phyloP scores from a whole-genome alignment of 2,797 vertebrate species.

The Thripadectes ignobilis region DNA sequence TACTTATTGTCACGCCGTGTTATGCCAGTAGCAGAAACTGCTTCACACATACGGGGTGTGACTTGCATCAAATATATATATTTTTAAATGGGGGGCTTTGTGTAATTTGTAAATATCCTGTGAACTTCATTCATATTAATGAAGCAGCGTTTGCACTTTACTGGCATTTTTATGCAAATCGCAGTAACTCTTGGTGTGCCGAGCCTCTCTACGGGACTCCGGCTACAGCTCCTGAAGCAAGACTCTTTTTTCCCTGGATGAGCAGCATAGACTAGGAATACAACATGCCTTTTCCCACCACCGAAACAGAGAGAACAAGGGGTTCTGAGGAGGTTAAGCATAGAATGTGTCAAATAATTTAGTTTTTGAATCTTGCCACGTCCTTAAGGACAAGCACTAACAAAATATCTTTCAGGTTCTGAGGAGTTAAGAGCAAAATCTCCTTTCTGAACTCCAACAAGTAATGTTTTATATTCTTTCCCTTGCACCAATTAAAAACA shows the following conservation, averaged over 20 bases:
- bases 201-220: background rate
- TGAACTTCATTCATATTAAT: slow-evolving; percentile 61
- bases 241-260: background rate
- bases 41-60: slow-evolving; percentile 10
- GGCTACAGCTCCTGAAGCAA: background rate
- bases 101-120: slow-evolving; percentile 56
- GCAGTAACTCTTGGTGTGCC: slow-evolving; percentile 13
- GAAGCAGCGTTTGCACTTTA: slow-evolving; percentile 13
- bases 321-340: background rate
- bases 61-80: slow-evolving; percentile 58
- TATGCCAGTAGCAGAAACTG: slow-evolving; percentile 35
- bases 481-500: background rate
- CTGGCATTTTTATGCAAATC: slow-evolving; percentile 33
- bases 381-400: background rate
- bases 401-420: background rate
- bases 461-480: background rate
- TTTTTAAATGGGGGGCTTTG: slow-evolving; percentile 40
- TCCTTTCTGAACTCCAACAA: background rate
- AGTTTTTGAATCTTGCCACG: background rate
- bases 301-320: background rate
- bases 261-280: background rate
- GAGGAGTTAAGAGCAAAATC: background rate
- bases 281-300: background rate
- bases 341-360: background rate
- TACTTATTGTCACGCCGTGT: slow-evolving; percentile 3